phyloP scores from a whole-genome alignment of 2,797 vertebrate species.

The Semaprochilodus insignis region DNA sequence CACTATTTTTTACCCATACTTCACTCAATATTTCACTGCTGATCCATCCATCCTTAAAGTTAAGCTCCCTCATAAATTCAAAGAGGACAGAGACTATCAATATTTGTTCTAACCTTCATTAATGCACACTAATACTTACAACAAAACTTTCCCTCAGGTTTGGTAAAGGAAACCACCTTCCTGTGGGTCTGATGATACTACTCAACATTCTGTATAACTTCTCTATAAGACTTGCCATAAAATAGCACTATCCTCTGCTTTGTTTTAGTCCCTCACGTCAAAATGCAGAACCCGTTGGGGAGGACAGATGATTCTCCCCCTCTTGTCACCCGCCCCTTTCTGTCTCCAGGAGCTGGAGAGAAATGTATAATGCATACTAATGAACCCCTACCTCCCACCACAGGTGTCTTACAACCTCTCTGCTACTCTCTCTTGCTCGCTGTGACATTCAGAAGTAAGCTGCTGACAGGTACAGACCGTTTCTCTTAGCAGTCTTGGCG shows the following conservation, averaged over 20 bases:
- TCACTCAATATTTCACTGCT: not conserved
- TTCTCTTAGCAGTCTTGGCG: slow-evolving; percentile 10
- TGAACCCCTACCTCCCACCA: slow-evolving; percentile 59
- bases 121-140: not conserved
- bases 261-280: slow-evolving; percentile 23
- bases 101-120: not conserved
- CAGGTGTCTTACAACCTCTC: slow-evolving; percentile 58
- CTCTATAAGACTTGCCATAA: not conserved
- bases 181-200: not conserved
- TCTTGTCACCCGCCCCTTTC: slow-evolving; percentile 25
- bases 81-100: not conserved
- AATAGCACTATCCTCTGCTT: slow-evolving; percentile 34
- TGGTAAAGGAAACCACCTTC: not conserved
- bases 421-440: slow-evolving; percentile 29
- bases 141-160: not conserved
- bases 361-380: slow-evolving; percentile 63
- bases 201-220: not conserved
- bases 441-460: slow-evolving; percentile 34
- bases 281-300: slow-evolving; percentile 27
- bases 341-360: slow-evolving; percentile 48
- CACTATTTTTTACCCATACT: too few relatives aligned
- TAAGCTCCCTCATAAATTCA: slow-evolving; percentile 30
- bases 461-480: slow-evolving; percentile 24
- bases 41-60: not conserved
- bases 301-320: slow-evolving; percentile 35